Conservation (phyloP, 2,888 invertebrate genomes). For the Calameuta filiformis region DNA sequence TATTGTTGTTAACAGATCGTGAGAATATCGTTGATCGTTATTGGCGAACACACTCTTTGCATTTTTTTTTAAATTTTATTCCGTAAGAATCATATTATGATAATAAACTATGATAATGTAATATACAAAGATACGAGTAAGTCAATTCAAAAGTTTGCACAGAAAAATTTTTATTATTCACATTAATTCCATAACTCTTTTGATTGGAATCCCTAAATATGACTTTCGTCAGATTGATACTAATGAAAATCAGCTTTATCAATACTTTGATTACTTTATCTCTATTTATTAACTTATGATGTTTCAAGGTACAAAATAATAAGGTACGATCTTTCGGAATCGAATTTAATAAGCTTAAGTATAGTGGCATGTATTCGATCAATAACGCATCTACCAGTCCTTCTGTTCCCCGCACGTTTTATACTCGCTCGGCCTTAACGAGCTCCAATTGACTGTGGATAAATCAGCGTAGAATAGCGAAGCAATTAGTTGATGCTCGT, state of each 20-base stretch:
- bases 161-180: background rate
- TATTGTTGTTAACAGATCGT: background rate
- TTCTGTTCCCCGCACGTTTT: background rate
- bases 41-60: background rate
- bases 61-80: background rate
- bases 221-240: background rate
- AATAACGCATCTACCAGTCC: background rate
- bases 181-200: too few relatives aligned
- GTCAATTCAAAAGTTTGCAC: background rate
- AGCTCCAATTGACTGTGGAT: background rate
- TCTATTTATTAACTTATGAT: background rate
- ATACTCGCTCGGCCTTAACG: background rate
- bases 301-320: background rate
- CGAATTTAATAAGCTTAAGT: background rate
- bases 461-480: conserved; percentile 7
- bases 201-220: background rate
- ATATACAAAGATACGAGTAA: background rate
- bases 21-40: background rate
- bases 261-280: background rate
- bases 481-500: background rate
- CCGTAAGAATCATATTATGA: background rate
- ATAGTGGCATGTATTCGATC: background rate
- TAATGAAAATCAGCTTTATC: background rate
- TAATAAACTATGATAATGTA: background rate
- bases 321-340: background rate